Conservation (phyloP, 2,797 vertebrate genomes). For the Okamejei kenojei region DNA sequence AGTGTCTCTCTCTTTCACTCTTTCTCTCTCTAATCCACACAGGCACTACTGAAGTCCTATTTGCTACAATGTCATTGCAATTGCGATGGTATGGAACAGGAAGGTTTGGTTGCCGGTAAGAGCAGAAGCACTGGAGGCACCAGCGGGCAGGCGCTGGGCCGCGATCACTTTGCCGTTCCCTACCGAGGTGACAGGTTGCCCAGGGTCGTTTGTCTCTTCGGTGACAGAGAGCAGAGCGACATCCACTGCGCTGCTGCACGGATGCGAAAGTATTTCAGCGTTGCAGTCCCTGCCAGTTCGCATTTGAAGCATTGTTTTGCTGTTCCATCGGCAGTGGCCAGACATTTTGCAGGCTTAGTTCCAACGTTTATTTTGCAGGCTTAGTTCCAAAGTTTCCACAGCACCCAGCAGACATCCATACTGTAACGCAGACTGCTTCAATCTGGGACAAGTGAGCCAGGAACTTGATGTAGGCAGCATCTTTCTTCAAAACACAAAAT, state of each 20-base stretch:
- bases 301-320: slow-evolving; percentile 24
- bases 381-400: background rate
- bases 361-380: background rate
- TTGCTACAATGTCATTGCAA: slow-evolving; percentile 44
- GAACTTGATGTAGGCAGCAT: slow-evolving; percentile 14
- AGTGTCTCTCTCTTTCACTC: slow-evolving; percentile 44
- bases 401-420: background rate
- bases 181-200: background rate
- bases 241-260: background rate
- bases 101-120: background rate
- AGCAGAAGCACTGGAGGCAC: background rate
- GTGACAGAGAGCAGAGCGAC: background rate
- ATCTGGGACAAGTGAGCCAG: slow-evolving; percentile 23
- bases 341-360: background rate
- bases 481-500: background rate
- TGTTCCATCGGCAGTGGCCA: slow-evolving; percentile 34
- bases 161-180: background rate
- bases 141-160: background rate
- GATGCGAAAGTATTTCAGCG: slow-evolving; percentile 6
- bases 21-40: slow-evolving; percentile 46
- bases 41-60: slow-evolving; percentile 52
- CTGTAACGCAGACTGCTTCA: background rate
- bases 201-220: background rate
- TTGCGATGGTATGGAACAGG: slow-evolving; percentile 41
- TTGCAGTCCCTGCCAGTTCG: background rate